Conservation (phyloP, 2,113 vertebrate genomes). For the Dasyornis broadbenti region DNA sequence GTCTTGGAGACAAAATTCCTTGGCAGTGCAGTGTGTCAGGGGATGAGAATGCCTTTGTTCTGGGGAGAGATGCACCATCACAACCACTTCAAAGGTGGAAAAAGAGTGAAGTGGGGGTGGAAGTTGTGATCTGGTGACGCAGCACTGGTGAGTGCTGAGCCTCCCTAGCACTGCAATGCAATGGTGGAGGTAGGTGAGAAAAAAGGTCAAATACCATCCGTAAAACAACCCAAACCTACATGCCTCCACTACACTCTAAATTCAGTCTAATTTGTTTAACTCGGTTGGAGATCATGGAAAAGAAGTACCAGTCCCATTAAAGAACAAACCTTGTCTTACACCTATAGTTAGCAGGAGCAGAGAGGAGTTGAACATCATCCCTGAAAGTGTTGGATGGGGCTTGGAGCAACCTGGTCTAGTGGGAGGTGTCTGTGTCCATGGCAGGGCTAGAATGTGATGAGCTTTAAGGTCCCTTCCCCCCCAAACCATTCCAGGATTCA, state of each 20-base stretch:
- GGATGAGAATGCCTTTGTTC: constrained; percentile 15
- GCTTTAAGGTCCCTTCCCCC: not conserved
- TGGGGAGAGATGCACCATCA: not conserved
- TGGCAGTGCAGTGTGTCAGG: not conserved
- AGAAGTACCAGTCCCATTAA: not conserved
- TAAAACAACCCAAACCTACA: not conserved
- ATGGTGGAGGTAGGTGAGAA: not conserved
- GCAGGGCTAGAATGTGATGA: not conserved
- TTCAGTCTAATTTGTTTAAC: not conserved
- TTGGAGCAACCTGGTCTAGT: not conserved
- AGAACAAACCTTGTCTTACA: not conserved
- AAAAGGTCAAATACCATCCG: not conserved
- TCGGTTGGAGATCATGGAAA: not conserved
- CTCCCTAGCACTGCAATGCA: not conserved
- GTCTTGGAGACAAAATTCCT: not conserved
- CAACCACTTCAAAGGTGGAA: not conserved
- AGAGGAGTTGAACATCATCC: not conserved
- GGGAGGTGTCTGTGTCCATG: not conserved
- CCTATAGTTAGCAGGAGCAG: not conserved
- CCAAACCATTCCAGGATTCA: not conserved
- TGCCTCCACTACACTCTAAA: not conserved
- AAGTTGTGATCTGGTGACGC: not conserved
- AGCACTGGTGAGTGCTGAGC: fast-evolving
- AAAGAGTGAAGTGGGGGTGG: not conserved
- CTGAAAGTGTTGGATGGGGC: not conserved